phyloP scores from a whole-genome alignment of 2,113 vertebrate species.

The Martes martes region DNA sequence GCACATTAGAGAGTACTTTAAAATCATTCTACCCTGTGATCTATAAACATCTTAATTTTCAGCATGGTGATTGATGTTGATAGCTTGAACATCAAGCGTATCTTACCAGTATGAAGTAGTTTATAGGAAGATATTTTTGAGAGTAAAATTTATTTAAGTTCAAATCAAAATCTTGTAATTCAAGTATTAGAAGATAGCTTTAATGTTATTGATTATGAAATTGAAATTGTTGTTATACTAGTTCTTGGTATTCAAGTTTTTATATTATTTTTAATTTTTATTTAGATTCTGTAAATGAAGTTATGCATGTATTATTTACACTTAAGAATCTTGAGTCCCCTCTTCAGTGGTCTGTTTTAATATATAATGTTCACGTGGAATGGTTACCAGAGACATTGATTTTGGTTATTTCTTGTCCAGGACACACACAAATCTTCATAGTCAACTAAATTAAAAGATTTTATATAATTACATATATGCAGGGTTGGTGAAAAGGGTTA shows the following conservation, averaged over 20 bases:
- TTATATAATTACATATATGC: not conserved
- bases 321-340: not conserved
- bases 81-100: not conserved
- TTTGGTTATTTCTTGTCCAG: not conserved
- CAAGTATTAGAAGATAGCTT: not conserved
- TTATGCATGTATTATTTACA: not conserved
- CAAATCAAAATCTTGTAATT: not conserved
- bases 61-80: not conserved
- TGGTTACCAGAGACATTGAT: not conserved
- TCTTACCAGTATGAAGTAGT: not conserved
- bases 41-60: not conserved
- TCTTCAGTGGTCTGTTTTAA: not conserved
- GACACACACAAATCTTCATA: not conserved
- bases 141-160: not conserved
- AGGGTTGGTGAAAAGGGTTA: not conserved
- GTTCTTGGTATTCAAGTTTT: not conserved
- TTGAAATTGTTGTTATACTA: not conserved
- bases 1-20: not conserved
- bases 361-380: not conserved
- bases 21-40: not conserved
- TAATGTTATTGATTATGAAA: not conserved
- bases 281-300: not conserved
- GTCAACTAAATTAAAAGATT: not conserved
- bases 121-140: not conserved
- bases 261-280: not conserved